Conservation (phyloP, 2,888 invertebrate species). For the Caenorhabditis sulstoni region DNA sequence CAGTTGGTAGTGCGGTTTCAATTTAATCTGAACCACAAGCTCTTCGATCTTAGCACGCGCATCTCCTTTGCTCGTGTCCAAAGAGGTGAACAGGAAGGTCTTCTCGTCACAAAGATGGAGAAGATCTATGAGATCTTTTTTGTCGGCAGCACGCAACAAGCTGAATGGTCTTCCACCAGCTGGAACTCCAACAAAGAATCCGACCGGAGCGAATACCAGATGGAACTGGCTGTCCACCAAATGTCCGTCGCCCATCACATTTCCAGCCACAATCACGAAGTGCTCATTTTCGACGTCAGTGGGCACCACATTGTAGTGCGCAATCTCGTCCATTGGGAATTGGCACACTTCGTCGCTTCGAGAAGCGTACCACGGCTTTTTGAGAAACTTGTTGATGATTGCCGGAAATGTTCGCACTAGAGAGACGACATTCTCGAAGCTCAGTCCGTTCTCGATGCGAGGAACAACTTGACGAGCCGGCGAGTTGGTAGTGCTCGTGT, state of each 20-base stretch:
- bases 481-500: slow-evolving; percentile 28
- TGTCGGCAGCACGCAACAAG: slow-evolving; percentile 33
- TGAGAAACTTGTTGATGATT: slow-evolving; percentile 51
- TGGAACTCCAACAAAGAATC: slow-evolving; percentile 13
- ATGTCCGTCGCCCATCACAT: neutral
- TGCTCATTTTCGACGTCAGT: slow-evolving; percentile 49
- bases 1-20: slow-evolving; percentile 71
- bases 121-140: slow-evolving; percentile 50
- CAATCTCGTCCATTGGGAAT: slow-evolving; percentile 42
- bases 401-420: slow-evolving; percentile 49
- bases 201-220: slow-evolving; percentile 35
- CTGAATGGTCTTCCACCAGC: slow-evolving; percentile 20
- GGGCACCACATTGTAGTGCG: slow-evolving; percentile 38
- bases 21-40: slow-evolving; percentile 49
- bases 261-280: slow-evolving; percentile 38
- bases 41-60: slow-evolving; percentile 50
- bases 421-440: slow-evolving; percentile 58
- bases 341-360: slow-evolving; percentile 48
- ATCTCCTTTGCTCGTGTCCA: slow-evolving; percentile 25
- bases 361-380: slow-evolving; percentile 57
- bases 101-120: slow-evolving; percentile 57
- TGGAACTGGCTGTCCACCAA: slow-evolving; percentile 32
- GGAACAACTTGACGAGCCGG: slow-evolving; percentile 39
- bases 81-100: slow-evolving; percentile 41
- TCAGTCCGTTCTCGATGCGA: slow-evolving; percentile 41